Base-by-base conservation (phyloP, 2,797 vertebrate genomes). In the Stomatorhinus walkeri region DNA sequence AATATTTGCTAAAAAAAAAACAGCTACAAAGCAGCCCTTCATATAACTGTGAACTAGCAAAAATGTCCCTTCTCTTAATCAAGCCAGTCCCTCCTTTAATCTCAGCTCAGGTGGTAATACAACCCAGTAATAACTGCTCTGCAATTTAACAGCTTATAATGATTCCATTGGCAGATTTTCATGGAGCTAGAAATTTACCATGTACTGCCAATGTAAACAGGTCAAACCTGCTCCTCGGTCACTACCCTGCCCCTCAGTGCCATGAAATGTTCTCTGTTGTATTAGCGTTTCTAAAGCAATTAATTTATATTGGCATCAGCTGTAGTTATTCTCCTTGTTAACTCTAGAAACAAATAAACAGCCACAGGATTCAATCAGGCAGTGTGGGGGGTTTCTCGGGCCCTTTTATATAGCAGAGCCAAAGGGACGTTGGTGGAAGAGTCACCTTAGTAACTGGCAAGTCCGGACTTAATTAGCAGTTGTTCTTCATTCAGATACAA, bases 281-380 rank as follows among this genome's bases (percentile, higher is more conserved):
- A 79, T n/a, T 79, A 76, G 32, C 2, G 72, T 79, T 79, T 79
- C 72, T 79, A 79, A 79, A 36, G 72, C 72, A 79, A 28, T 79
- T 79, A 79, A 79, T 79, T 79, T 79, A 79, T 79, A 79, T 79
- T 79, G 36, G 12, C 72, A 36, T 79, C 72, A 43, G 72, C 36
- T 79, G 72, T 79, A 79, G 72, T 43, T 79, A 79, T 40, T 79
- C 72, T 16, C 72, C 72, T n/a, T 43, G 72, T 79, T 43, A 79
- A 79, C 16, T 43, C 32, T 36, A 43, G 72, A 43, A 79, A 79
- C 72, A 40, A 40, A 40, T 9, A 19, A 43, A 19, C 16, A 79
- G 36, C 36, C 14, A 43, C 36, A 43, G 16, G 7, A 40, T 32
- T 76, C 72, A 79, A 43, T 36, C 72, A 40, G 14, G 72, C 72